A percentile compares a stretch with the other conserved stretches of the same genome.
These are phyloP conservation scores for Phyllotis vaccarum DNA, from an alignment of 2,797 vertebrate genomes.

Conservation along the genomic window DNA sequence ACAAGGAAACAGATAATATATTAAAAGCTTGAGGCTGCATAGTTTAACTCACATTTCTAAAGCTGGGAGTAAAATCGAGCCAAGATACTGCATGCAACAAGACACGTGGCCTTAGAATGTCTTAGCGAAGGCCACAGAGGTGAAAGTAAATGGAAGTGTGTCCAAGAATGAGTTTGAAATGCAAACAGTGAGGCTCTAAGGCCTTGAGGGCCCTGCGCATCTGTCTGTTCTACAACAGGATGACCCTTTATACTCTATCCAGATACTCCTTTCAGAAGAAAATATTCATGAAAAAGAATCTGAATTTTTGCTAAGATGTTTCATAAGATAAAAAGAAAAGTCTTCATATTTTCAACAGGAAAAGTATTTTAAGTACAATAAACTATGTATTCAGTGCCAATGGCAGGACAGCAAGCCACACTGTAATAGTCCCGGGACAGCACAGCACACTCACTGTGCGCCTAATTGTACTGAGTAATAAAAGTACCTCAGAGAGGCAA, in stretches of 20 bases:
- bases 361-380: slow-evolving; percentile 46
- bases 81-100: slow-evolving; percentile 54
- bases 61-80: slow-evolving; percentile 67
- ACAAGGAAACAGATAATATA: slow-evolving; percentile 74
- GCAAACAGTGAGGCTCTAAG: slow-evolving; percentile 45
- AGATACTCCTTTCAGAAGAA: slow-evolving; percentile 72
- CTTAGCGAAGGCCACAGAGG: slow-evolving; percentile 37
- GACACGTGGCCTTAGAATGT: background rate
- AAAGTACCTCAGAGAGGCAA: background rate
- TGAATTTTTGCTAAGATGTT: slow-evolving; percentile 65
- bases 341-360: slow-evolving; percentile 77
- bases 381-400: slow-evolving; percentile 12
- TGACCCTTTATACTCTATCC: background rate
- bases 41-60: slow-evolving; percentile 71
- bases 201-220: slow-evolving; percentile 6
- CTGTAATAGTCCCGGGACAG: background rate
- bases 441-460: background rate
- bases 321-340: slow-evolving; percentile 65
- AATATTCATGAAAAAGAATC: slow-evolving; percentile 58
- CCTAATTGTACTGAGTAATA: background rate
- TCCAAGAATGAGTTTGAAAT: slow-evolving; percentile 63
- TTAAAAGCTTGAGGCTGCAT: slow-evolving; percentile 68
- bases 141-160: slow-evolving; percentile 61
- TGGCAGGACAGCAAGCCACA: background rate
- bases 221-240: background rate